phyloP scores from a whole-genome alignment of 1,140 invertebrate genomes.

The Bombus vancouverensis region DNA sequence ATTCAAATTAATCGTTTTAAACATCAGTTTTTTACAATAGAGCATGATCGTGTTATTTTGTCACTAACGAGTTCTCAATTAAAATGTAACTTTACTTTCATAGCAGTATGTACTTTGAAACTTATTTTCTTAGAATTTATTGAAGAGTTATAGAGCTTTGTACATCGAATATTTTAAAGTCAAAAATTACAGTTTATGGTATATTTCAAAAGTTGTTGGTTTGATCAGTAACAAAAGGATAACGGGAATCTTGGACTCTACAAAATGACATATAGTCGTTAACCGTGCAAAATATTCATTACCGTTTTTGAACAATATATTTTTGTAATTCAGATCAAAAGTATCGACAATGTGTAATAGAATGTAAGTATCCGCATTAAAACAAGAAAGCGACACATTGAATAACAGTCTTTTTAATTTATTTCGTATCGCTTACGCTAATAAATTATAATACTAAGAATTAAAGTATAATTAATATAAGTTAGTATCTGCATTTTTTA shows the following conservation, averaged over 20 bases:
- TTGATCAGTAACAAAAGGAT: slow-evolving; percentile 9
- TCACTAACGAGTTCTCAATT: slow-evolving; percentile 16
- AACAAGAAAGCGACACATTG: slow-evolving; percentile 51
- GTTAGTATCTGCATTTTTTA: slow-evolving; percentile 51
- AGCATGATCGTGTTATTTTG: slow-evolving; percentile 21
- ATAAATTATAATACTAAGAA: slow-evolving; percentile 76
- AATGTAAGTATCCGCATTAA: background rate
- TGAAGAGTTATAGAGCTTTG: slow-evolving; percentile 17
- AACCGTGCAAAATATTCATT: background rate
- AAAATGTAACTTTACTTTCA: slow-evolving; percentile 30
- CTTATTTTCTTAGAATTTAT: slow-evolving; percentile 15
- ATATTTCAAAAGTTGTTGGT: background rate
- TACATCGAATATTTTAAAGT: slow-evolving; percentile 23
- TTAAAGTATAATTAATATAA: slow-evolving; percentile 67
- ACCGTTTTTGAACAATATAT: background rate
- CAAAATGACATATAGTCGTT: background rate
- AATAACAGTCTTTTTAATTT: slow-evolving; percentile 75
- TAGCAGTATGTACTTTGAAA: background rate
- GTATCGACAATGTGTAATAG: slow-evolving; percentile 25
- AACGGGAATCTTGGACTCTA: background rate
- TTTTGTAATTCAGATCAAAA: slow-evolving; percentile 7
- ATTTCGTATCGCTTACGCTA: slow-evolving; percentile 73
- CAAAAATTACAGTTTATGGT: slow-evolving; percentile 6
- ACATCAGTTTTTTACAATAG: slow-evolving; percentile 35
- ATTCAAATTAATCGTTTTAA: slow-evolving; percentile 2